Conservation (phyloP, 2,888 invertebrate genomes). For the Conchocele bisecta region DNA sequence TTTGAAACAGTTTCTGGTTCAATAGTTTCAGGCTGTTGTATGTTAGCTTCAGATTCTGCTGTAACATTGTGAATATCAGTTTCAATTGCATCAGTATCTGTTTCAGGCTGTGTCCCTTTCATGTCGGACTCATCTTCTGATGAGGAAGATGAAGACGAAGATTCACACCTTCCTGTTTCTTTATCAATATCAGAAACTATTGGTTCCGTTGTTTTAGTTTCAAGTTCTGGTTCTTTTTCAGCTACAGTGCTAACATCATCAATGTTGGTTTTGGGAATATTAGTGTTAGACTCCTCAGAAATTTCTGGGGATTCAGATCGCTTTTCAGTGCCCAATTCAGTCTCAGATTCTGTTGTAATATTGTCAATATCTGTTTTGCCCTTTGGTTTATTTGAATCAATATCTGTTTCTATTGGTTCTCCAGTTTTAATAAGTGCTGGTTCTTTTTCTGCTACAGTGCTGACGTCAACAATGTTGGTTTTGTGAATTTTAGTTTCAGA, state of each 20-base stretch:
- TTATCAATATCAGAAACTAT: conserved; percentile 30
- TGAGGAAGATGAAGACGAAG: conserved; percentile 30
- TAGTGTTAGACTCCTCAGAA: too few species aligned
- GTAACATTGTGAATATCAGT: conserved; percentile 4
- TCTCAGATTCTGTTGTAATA: conserved; percentile 12
- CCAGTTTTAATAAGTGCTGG: too few species aligned
- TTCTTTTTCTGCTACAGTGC: conserved; percentile 84
- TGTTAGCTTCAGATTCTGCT: conserved; percentile 6
- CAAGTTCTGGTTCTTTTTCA: too few species aligned
- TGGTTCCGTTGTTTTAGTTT: too few species aligned
- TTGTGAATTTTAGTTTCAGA: too few species aligned
- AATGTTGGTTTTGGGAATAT: too few species aligned
- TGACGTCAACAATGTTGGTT: too few species aligned
- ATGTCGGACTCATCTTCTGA: conserved; percentile 16
- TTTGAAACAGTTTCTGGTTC: too few species aligned
- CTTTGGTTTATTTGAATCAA: conserved; percentile 3
- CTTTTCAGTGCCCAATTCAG: too few species aligned
- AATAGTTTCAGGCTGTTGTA: too few species aligned
- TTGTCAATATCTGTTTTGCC: conserved; percentile 72
- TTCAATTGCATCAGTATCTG: neutral
- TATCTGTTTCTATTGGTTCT: conserved; percentile 8
- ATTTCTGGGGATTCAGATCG: too few species aligned
- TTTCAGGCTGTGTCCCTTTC: conserved; percentile 3
- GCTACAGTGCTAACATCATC: too few species aligned
- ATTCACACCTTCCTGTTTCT: conserved; percentile 48